Percentiles rank a stretch among this genome's conserved stretches.
phyloP scores from a whole-genome alignment of 2,797 vertebrate species.

The Acridotheres tristis region DNA sequence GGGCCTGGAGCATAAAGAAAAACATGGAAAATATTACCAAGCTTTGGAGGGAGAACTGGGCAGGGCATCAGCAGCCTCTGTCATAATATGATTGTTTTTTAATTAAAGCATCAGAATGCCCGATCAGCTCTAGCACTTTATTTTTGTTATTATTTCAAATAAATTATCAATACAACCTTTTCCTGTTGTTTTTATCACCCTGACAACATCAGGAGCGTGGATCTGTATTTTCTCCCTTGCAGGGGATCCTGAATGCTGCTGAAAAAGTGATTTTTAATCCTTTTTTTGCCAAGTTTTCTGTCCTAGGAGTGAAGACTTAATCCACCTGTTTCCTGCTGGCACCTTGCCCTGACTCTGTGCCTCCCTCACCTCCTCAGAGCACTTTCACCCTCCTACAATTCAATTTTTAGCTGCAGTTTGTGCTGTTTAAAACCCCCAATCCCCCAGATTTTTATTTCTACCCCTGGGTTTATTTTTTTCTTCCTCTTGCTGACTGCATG shows the following conservation, averaged over 20 bases:
- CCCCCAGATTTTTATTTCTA: not conserved
- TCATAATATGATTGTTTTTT: not conserved
- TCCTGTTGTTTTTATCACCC: not conserved
- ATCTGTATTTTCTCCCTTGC: not conserved
- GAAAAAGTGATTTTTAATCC: not conserved
- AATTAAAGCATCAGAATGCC: not conserved
- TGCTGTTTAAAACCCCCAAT: not conserved
- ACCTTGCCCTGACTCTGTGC: not conserved
- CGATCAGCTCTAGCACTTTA: not conserved
- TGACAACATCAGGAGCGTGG: no score
- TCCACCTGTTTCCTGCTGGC: slow-evolving; percentile 63
- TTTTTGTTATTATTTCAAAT: not conserved
- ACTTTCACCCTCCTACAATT: not conserved
- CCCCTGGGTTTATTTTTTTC: not conserved
- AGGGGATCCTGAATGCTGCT: not conserved
- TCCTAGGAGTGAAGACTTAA: not conserved
- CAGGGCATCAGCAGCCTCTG: not conserved
- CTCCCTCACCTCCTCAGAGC: not conserved
- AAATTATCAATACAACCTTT: not conserved
- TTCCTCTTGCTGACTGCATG: not conserved
- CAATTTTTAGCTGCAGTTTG: not conserved
- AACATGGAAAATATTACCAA: not conserved
- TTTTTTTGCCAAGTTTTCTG: not conserved
- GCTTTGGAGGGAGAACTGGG: not conserved
- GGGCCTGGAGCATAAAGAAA: no score